These are phyloP conservation scores for Beroe forskalii DNA, from an alignment of 37 sponge, comb jelly and placozoan species.

Conservation along the genomic window DNA sequence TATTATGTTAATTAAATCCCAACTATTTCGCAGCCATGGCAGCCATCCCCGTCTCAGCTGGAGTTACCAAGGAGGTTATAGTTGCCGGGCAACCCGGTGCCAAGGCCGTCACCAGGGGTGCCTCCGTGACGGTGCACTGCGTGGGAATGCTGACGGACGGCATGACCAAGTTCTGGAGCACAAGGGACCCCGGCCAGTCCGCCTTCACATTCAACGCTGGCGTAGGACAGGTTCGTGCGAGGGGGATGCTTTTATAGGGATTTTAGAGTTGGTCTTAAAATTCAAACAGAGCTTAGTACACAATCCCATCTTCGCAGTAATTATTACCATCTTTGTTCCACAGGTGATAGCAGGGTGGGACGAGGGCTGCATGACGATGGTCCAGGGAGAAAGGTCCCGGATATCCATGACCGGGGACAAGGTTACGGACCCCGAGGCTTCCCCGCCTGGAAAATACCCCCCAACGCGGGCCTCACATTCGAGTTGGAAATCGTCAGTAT, in stretches of 20 bases:
- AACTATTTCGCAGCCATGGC: not conserved
- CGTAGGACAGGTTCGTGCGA: conserved; percentile 75
- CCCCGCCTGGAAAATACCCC: conserved; percentile 83
- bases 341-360: conserved; percentile 78
- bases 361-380: conserved; percentile 83
- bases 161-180: conserved; percentile 85
- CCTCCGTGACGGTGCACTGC: conserved; percentile 78
- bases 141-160: conserved; percentile 67
- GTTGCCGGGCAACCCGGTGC: not conserved
- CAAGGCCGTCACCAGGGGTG: conserved; percentile 11
- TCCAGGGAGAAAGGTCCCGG: conserved; percentile 72
- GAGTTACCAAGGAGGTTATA: conserved; percentile 18
- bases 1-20: too few relatives aligned
- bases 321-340: too few relatives aligned
- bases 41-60: conserved; percentile 3
- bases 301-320: too few relatives aligned
- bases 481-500: conserved; percentile 73
- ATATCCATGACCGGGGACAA: conserved; percentile 71
- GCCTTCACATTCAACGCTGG: conserved; percentile 81
- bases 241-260: conserved; percentile 28
- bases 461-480: conserved; percentile 77
- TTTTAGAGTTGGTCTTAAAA: too few relatives aligned
- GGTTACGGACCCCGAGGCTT: conserved; percentile 81
- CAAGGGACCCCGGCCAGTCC: conserved; percentile 74
- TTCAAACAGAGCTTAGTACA: too few relatives aligned